These are phyloP conservation scores for Galbula dea DNA, from an alignment of 2,113 vertebrate species.

Conservation along the genomic window DNA sequence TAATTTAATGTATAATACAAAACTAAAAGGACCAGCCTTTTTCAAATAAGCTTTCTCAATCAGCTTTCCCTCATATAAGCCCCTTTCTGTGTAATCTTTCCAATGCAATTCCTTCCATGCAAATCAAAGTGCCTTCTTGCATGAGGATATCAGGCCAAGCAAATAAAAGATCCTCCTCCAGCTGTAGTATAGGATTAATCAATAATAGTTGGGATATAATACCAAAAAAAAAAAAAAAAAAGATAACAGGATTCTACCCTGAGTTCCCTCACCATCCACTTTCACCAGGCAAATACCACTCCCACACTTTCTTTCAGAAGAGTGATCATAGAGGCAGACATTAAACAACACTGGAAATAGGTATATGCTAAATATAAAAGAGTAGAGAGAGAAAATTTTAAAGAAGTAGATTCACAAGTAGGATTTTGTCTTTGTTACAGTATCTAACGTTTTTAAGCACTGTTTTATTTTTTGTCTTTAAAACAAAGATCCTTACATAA, in stretches of 20 bases:
- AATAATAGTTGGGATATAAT: not conserved
- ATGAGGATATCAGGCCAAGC: not conserved
- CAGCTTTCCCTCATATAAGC: constrained; percentile 23
- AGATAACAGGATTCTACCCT: not conserved
- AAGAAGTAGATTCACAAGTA: not conserved
- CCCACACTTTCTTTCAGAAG: not conserved
- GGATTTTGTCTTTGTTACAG: not conserved
- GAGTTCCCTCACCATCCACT: not conserved
- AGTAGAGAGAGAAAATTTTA: not conserved
- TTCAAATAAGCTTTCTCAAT: not conserved
- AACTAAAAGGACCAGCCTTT: constrained; percentile 6
- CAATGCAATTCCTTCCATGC: constrained; percentile 12
- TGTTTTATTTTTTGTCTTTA: not conserved
- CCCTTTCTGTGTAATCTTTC: constrained; percentile 28
- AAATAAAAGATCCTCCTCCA: not conserved
- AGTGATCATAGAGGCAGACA: not conserved
- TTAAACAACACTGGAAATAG: not conserved
- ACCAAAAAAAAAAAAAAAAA: not conserved
- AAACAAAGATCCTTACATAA: not conserved
- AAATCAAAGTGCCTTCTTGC: constrained; percentile 30
- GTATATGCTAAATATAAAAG: not conserved
- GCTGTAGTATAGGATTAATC: constrained; percentile 10
- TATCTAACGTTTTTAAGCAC: not conserved
- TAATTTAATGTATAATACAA: constrained; percentile 2
- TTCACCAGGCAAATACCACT: not conserved